Conservation (phyloP, 2,113 vertebrate species). For the Micronycteris hirsuta region DNA sequence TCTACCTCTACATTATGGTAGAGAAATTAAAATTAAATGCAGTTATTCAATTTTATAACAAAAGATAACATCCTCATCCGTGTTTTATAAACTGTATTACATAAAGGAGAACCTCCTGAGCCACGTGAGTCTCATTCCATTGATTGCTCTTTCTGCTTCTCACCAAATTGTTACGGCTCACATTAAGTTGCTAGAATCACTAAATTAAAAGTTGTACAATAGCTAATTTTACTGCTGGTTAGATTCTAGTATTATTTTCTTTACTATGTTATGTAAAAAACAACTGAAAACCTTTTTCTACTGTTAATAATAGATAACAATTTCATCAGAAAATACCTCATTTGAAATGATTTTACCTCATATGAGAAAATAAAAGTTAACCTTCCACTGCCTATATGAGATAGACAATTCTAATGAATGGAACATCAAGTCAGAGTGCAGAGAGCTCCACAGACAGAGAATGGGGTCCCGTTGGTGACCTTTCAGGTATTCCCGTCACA, state of each 20-base stretch:
- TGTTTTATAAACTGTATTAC: not conserved
- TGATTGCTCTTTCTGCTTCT: not conserved
- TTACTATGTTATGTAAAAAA: not conserved
- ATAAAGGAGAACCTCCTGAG: not conserved
- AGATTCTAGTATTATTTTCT: not conserved
- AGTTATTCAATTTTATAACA: not conserved
- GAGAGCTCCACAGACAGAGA: not conserved
- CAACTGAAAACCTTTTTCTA: not conserved
- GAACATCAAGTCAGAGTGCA: conserved; percentile 22
- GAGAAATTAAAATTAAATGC: not conserved
- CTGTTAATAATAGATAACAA: not conserved
- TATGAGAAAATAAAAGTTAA: not conserved
- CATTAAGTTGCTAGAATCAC: not conserved
- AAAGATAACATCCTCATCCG: not conserved
- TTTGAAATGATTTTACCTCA: not conserved
- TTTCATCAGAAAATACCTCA: conserved; percentile 28
- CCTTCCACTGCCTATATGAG: not conserved
- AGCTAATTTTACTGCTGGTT: not conserved
- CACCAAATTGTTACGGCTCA: not conserved
- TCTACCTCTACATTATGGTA: not conserved
- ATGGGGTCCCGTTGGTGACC: not conserved
- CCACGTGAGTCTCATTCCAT: not conserved
- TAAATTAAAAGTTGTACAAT: not conserved
- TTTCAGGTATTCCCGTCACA: not conserved
- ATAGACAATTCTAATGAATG: conserved; percentile 18